These are phyloP conservation scores for Drosophila suboccidentalis DNA, from an alignment of 2,888 invertebrate genomes.

Conservation along the genomic window DNA sequence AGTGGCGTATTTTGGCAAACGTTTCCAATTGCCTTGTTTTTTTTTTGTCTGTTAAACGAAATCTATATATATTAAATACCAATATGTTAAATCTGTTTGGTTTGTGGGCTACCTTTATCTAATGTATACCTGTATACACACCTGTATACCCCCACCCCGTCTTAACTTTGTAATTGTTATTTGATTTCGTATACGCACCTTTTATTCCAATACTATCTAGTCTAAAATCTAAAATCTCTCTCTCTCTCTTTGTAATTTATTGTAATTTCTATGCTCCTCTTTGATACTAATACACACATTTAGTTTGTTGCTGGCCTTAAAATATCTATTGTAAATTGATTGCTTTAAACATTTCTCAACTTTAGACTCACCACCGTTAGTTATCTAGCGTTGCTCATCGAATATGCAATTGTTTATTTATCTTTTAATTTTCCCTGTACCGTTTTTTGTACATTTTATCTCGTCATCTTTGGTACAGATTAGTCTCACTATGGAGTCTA, in stretches of 20 bases:
- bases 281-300: constrained; percentile 24
- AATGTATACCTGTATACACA: constrained; percentile 10
- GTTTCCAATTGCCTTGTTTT: constrained; percentile 16
- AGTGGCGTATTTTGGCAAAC: constrained; percentile 34
- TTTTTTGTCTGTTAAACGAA: constrained; percentile 34
- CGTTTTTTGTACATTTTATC: constrained; percentile 33
- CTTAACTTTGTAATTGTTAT: constrained; percentile 60
- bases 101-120: constrained; percentile 62
- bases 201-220: constrained; percentile 17
- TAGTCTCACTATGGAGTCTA: constrained; percentile 26
- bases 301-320: constrained; percentile 59
- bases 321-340: constrained; percentile 57
- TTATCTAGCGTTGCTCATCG: constrained; percentile 44
- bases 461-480: constrained; percentile 19
- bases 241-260: constrained; percentile 38
- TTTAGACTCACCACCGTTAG: constrained; percentile 45
- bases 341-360: constrained; percentile 57
- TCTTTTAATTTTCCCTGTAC: constrained; percentile 28
- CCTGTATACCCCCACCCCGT: constrained; percentile 17
- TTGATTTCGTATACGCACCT: constrained; percentile 61
- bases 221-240: constrained; percentile 38
- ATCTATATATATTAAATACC: constrained; percentile 84
- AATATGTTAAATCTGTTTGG: constrained; percentile 80
- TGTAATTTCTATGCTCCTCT: constrained; percentile 44
- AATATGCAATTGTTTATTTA: constrained; percentile 15